Evolutionary conservation across 2,113 vertebrate species (phyloP), one percentile per base, ranked within the genome.

Genomic region (Alethe diademata): DNA sequence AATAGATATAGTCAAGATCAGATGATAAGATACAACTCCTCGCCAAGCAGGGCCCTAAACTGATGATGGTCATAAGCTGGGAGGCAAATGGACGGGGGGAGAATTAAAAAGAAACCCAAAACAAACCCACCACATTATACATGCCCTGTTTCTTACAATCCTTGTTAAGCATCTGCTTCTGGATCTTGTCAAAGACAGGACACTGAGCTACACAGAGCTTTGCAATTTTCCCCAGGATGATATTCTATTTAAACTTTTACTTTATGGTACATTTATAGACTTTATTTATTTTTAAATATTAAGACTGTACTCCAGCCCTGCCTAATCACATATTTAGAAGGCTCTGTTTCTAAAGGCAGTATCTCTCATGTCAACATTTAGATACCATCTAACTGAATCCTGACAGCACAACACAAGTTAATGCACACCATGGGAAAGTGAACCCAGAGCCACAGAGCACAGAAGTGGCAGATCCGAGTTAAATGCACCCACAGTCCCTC

Each of bases 241-340:
- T 67, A 80, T 11, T 79, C 69, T 86, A 87, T 81, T 95, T 92
- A 87, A 93, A 75, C 65, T 56, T 85, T 40, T 88, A 51, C 89
- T 93, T 90, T 57, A 82, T 23, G 20, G 70, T 65, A 95, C 57
- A 69, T 84, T 91, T 87, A 84, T 69, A 95, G 80, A 60, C 87
- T 86, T 40, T 75, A 86, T 93, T 95, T 85, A 78, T 91, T 97
- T 96, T 93, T 78, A 91, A 71, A 47, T 86, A 81, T 35, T 78
- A 95, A 89, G 48, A 78, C 74, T 9, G 40, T 73, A 95, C 50
- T 85, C 65, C 12, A 93, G 62, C 28, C 38, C 50, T 86, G 56
- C 26, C 64, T 92, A 90, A 95, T 66, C 5, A 11, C 80, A 10
- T 79, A 69, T 47, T 92, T 90, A 90, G 80, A 74, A 80, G 78